Base-by-base conservation (phyloP, 1,140 invertebrate genomes). In the Pentalonia nigronervosa region DNA sequence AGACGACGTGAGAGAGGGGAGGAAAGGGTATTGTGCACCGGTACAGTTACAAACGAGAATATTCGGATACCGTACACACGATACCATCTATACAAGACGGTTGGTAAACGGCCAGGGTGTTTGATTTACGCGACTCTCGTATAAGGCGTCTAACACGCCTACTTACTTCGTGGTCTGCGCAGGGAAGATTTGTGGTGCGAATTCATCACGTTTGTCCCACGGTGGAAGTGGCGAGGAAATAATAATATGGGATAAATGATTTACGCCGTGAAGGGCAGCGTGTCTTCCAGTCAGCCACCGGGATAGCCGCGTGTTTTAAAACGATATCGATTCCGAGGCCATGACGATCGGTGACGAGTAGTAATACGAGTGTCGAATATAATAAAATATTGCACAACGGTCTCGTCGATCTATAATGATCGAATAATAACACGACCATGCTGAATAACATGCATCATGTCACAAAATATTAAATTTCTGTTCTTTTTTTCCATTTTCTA, bases 41-140 rank as follows among this genome's bases (percentile, higher is more conserved):
- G 56, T 91, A 91, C 90, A 76, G 90, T 48, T 91, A 91, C 90
- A 91, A 83, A 45, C 41, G 45, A 50, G 67, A 91, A 91, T 76
- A 76, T 91, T 91, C 41, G 90, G 90, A 91, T 81, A 83, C 34
- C 41, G 41, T 50, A 23, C 30, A 47, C 0, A 23, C 90, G 90
- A 91, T 91, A 83, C 30, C 17, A 91, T 91, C 90, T 91, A 47
- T 83, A 91, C 90, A 91, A 91, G 90, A 91, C 67, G 67, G 67
- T 91, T 91, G 90, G 67, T 91, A 91, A 91, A 91, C 90, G 67
- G 90, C 90, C 90, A 91, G 90, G 90, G 67, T 91, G 90, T 91
- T 91, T 91, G 90, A 91, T 91, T 91, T 91, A 91, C 90, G 90
- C 45, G 90, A 50, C 36, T 47, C 67, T 91, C 90, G 90, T 91